Conservation (phyloP, 2,888 invertebrate species). For the Philereme transversata region DNA sequence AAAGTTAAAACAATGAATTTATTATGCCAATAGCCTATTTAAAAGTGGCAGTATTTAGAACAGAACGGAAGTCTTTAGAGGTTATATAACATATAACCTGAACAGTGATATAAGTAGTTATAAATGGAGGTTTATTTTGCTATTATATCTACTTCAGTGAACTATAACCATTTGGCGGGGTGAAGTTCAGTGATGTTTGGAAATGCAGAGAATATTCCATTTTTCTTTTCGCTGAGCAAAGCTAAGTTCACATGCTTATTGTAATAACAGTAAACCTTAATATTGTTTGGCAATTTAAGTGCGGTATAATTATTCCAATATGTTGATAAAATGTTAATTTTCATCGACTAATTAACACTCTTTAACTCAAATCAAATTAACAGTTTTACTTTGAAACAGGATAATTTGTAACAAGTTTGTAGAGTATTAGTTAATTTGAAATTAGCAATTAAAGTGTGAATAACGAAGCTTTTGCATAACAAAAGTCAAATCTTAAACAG, state of each 20-base stretch:
- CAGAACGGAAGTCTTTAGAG: too few species aligned
- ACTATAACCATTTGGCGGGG: constrained; percentile 1
- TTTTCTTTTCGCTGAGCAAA: constrained; percentile 13
- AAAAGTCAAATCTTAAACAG: background rate
- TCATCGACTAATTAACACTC: too few species aligned
- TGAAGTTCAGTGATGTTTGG: background rate
- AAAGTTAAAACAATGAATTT: too few species aligned
- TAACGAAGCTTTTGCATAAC: background rate
- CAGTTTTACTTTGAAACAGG: too few species aligned
- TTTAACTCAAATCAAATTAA: too few species aligned
- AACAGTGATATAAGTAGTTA: too few species aligned
- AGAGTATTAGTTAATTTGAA: too few species aligned
- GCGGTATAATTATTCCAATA: background rate
- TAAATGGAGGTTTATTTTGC: background rate
- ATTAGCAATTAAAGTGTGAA: background rate
- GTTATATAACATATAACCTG: too few species aligned
- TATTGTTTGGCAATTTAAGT: background rate
- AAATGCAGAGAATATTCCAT: constrained; percentile 16
- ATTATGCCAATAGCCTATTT: too few species aligned
- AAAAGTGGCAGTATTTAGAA: too few species aligned
- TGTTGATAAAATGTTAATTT: background rate
- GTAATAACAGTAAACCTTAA: background rate
- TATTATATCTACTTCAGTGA: constrained; percentile 2
- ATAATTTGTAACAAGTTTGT: too few species aligned
- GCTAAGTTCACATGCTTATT: constrained; percentile 5